A percentile compares a stretch with the other conserved stretches of the same genome.
phyloP scores from a whole-genome alignment of 92 coral and sea anemone genomes.

The Porites cylindrica region DNA sequence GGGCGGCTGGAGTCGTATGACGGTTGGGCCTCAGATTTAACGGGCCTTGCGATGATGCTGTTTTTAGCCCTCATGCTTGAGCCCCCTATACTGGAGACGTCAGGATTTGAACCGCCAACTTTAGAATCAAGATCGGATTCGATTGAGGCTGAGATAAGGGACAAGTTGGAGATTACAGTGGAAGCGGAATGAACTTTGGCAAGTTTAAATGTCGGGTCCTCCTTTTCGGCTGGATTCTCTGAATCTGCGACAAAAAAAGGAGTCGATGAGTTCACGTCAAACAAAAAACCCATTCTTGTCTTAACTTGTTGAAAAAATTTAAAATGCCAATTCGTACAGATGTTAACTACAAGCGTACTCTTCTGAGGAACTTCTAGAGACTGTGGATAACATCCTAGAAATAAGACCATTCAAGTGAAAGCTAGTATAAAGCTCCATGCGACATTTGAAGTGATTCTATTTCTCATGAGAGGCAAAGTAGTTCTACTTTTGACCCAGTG shows the following conservation, averaged over 20 bases:
- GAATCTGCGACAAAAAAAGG: conserved; percentile 61
- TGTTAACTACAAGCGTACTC: too few relatives aligned
- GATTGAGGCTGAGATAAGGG: conserved; percentile 78
- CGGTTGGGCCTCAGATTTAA: conserved; percentile 41
- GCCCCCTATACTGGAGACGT: conserved; percentile 58
- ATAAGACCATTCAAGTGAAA: too few relatives aligned
- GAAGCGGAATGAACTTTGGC: conserved; percentile 82
- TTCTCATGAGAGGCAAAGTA: too few relatives aligned
- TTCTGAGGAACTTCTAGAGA: too few relatives aligned
- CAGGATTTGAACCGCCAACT: conserved; percentile 60
- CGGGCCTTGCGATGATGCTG: conserved; percentile 40
- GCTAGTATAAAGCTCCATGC: too few relatives aligned
- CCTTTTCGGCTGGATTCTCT: conserved; percentile 74
- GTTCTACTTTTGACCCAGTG: too few relatives aligned
- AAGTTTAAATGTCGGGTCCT: conserved; percentile 79
- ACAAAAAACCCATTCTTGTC: too few relatives aligned
- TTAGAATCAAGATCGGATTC: conserved; percentile 84
- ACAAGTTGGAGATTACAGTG: conserved; percentile 84
- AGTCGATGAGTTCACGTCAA: background rate
- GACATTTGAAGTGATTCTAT: too few relatives aligned
- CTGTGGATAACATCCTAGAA: too few relatives aligned
- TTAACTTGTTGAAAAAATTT: too few relatives aligned
- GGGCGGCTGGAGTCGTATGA: conserved; percentile 20
- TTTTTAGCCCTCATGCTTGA: conserved; percentile 56
- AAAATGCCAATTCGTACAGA: too few relatives aligned